Evolutionary conservation across 2,797 vertebrate genomes (phyloP).

Genomic region (Gouania willdenowi): DNA sequence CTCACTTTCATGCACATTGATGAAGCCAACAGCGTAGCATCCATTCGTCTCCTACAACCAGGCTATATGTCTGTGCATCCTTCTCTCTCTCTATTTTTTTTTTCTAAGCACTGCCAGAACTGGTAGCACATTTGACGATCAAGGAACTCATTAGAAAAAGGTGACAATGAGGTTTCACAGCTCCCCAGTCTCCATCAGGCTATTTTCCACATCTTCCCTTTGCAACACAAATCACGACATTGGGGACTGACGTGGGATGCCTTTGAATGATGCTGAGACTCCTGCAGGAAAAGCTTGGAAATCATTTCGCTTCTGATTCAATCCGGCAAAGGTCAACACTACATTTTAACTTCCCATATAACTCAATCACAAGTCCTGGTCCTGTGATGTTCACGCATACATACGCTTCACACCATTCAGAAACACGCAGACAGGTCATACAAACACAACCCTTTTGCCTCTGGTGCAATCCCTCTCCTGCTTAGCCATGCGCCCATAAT

Average conservation of each 20-base stretch:
- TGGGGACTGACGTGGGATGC: slow-evolving; percentile 51
- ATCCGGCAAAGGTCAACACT: slow-evolving; percentile 17
- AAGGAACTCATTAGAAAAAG: slow-evolving; percentile 81
- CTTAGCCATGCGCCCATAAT: slow-evolving; percentile 81
- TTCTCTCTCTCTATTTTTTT: slow-evolving; percentile 29
- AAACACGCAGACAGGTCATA: slow-evolving; percentile 24
- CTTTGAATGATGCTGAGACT: slow-evolving; percentile 39
- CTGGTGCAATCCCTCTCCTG: slow-evolving; percentile 65
- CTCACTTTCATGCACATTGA: slow-evolving; percentile 66
- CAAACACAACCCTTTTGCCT: slow-evolving; percentile 44
- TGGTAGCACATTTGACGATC: slow-evolving; percentile 59
- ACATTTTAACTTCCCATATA: slow-evolving; percentile 26
- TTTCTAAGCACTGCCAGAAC: slow-evolving; percentile 56
- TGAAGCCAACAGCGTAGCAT: slow-evolving; percentile 47
- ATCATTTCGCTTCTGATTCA: slow-evolving; percentile 29
- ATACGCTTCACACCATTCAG: slow-evolving; percentile 41
- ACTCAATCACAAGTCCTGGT: slow-evolving; percentile 20
- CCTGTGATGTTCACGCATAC: slow-evolving; percentile 38
- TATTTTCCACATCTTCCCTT: slow-evolving; percentile 61
- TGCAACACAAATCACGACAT: slow-evolving; percentile 44
- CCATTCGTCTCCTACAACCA: slow-evolving; percentile 24
- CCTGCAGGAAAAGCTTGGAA: slow-evolving; percentile 16
- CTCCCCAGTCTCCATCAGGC: slow-evolving; percentile 59
- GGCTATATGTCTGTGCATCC: slow-evolving; percentile 26
- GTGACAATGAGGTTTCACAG: slow-evolving; percentile 82